Base-by-base conservation (phyloP, 2,888 invertebrate genomes). In the Synergus umbraculus region DNA sequence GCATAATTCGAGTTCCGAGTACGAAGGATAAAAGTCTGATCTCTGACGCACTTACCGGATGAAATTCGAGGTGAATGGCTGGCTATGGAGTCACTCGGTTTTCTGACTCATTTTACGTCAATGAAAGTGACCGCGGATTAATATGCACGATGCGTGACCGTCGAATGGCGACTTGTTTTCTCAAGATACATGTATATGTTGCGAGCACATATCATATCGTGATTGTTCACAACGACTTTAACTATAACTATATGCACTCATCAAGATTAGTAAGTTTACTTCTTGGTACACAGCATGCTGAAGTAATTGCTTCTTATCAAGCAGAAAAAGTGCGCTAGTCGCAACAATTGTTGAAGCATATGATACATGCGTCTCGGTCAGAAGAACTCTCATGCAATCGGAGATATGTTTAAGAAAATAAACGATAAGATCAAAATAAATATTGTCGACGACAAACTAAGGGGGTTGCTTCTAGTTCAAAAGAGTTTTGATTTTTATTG, bases 21-120 rank as follows among this genome's bases (percentile, higher is more conserved):
- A 18, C 49, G 64, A 46, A 69, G 81, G 73, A 78, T 76, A 84
- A 83, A 87, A 84, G 84, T 80, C 83, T 81, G 13, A 81, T 78
- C 78, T 83, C 78, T 83, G 85, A 87, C 87, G 86, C 85, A 86
- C 79, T 84, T 79, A 78, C 83, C 84, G 88, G 90, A 87, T 89
- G 88, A 88, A 89, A 88, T 87, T 85, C 81, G 82, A 86, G 83
- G 86, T 85, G 88, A 89, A 88, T 85, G 87, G 84, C 83, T 82
- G 79, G 79, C 80, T 78, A 22, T 22, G 84, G 79, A 85, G 84
- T 86, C 83, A 82, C 77, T 81, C 80, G 84, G 79, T 76, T 78
- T 66, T 80, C 83, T 87, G 88, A 88, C 83, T 89, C 87, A 89
- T 83, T 88, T 86, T 83, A 83, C 86, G 86, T 88, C 88, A 87